Base-by-base conservation (phyloP, 2,797 vertebrate genomes). In the Halcyon smyrnensis region DNA sequence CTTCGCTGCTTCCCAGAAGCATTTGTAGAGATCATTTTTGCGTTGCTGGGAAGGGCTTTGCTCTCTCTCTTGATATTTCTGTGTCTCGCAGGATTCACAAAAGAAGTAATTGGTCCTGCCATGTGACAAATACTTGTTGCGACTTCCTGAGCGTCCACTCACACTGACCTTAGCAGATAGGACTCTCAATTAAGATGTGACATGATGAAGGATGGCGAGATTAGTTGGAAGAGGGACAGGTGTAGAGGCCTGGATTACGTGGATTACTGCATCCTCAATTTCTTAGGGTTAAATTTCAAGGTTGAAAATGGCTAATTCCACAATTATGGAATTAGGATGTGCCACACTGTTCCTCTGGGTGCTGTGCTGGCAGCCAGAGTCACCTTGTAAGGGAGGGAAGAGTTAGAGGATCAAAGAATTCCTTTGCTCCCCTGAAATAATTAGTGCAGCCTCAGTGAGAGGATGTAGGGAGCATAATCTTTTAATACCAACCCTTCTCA, bases 391-490 rank as follows among this genome's bases (percentile, higher is more conserved):
- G 27, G 32, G 60, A 48, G 78, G 48, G 69, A 91, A 59, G 67
- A 59, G 79, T 76, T 78, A 60, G 65, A 54, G 79, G 80, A 95
- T 96, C 93, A 95, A 93, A 89, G 70, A 96, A 95, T 96, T 93
- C 86, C 62, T 90, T 77, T 12, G 28, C 84, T 88, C 63, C 77
- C 90, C 84, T 87, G 68, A 70, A 95, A 85, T 96, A 94, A 96
- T 97, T 87, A 97, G 81, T 23, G 1, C 53, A 85, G 76, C 53
- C 84, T 85, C 63, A 85, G 56, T 76, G 87, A 92, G 90, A 91
- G 90, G 86, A 91, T 90, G 84, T 90, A 96, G 79, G 88, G 78
- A 95, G 68, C 75, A n/a, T 97, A 97, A 97, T 96, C 96, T 97
- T 96, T 97, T 97, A 97, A 97, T 97, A 51, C 93, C 81, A 90